Evolutionary conservation across 2,113 vertebrate species (phyloP).

Genomic region (Philantomba maxwellii): DNA sequence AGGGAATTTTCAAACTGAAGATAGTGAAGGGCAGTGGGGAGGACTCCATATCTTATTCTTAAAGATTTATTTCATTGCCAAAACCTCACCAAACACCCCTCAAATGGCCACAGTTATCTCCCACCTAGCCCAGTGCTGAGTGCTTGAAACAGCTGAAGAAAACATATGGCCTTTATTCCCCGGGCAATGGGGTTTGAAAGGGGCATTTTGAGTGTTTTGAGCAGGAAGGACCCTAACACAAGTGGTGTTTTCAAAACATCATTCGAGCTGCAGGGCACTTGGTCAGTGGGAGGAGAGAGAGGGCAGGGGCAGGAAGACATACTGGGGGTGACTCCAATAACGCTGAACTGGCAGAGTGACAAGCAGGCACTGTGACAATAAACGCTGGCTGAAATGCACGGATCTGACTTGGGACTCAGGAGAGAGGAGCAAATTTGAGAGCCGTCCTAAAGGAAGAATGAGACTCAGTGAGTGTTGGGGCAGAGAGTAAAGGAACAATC

Average conservation of each 20-base stretch:
- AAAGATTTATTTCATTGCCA: neutral
- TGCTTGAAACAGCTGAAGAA: neutral
- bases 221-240: neutral
- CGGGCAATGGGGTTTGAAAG: neutral
- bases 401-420: neutral
- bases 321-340: neutral
- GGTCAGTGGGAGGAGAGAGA: neutral
- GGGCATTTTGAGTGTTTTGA: neutral
- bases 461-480: neutral
- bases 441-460: neutral
- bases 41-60: neutral
- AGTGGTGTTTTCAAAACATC: neutral
- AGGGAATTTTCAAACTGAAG: constrained; percentile 34
- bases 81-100: neutral
- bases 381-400: neutral
- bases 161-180: neutral
- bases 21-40: neutral
- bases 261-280: neutral
- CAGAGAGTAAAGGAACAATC: neutral
- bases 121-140: neutral
- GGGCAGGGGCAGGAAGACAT: neutral
- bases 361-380: neutral
- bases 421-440: neutral
- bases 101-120: neutral
- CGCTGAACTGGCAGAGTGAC: neutral